Base-by-base conservation (phyloP, 2,113 vertebrate genomes). In the Heterocephalus glaber region DNA sequence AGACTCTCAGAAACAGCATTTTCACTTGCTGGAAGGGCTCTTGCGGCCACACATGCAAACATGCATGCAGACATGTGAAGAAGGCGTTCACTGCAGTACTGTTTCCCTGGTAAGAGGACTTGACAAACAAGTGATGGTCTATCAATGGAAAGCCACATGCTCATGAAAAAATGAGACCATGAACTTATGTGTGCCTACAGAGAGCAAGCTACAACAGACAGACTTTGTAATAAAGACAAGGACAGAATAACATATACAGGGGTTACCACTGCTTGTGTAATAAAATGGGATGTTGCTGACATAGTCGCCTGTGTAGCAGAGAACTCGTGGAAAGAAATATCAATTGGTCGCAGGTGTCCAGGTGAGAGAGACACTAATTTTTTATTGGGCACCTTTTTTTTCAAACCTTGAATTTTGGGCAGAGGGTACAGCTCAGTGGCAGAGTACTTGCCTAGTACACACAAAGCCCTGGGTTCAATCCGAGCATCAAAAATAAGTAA, bases 41-140 rank as follows among this genome's bases (percentile, higher is more conserved):
- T 63, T 30, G 56, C 14, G 17, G 58, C 16, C 14, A 72, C 1
- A 72, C 35, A 3, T 0, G 20, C n/a, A 72, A 1, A 77, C 38
- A 2, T 1, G 11, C 33, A 65, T 4, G 47, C 0, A 12, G 61
- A 79, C 11, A 7, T 0, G 7, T 2, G 5, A 28, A 38, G 38
- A 58, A 52, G 30, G 61, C 17, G 49, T 38, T 24, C 2, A 11
- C 63, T 66, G 54, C 17, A 70, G 89, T 13, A 13, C 33, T 79
- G 79, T 58, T 86, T 54, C 56, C 70, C 16, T 41, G 13, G 24
- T 81, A 0, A 90, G 58, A 90, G 56, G 41, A 49, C 44, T 9
- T 2, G 41, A 91, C 14, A 47, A 54, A 82, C 38, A 70, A 47
- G 11, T 22, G 35, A 72, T 38, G 86, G 58, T 41, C 44, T 60